Percentiles rank a stretch among this genome's conserved stretches.
Evolutionary conservation across 2,113 vertebrate genomes (phyloP).

Genomic region (Neofelis nebulosa): DNA sequence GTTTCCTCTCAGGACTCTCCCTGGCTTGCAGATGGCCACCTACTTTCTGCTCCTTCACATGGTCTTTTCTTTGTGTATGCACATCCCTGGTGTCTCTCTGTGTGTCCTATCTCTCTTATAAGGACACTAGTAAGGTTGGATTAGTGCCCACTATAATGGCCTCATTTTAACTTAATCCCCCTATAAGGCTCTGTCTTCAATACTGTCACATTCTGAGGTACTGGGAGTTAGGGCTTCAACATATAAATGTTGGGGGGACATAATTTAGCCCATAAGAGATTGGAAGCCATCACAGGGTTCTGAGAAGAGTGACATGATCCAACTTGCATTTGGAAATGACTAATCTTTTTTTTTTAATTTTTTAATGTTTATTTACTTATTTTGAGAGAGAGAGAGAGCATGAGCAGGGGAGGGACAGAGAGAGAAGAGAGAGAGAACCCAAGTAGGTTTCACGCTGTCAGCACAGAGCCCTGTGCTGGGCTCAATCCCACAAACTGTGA

Average conservation of each 20-base stretch:
- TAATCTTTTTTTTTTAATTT: too few species aligned
- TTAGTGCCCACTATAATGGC: not conserved
- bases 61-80: not conserved
- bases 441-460: too few species aligned
- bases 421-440: too few species aligned
- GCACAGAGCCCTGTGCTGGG: too few species aligned
- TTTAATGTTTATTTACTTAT: too few species aligned
- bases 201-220: not conserved
- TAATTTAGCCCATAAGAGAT: not conserved
- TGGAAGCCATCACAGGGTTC: not conserved
- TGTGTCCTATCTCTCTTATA: not conserved
- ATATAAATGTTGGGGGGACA: not conserved
- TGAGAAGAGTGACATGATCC: not conserved
- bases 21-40: not conserved
- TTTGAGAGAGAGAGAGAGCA: too few species aligned
- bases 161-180: not conserved
- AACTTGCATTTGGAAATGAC: not conserved
- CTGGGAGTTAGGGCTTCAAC: not conserved
- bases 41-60: not conserved
- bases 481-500: too few species aligned
- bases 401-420: too few species aligned
- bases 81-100: not conserved
- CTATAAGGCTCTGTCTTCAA: not conserved
- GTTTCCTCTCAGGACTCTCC: not conserved
- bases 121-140: not conserved